These are phyloP conservation scores for Corydoras sp. DNA, from an alignment of 2,113 vertebrate genomes.

Conservation along the genomic window DNA sequence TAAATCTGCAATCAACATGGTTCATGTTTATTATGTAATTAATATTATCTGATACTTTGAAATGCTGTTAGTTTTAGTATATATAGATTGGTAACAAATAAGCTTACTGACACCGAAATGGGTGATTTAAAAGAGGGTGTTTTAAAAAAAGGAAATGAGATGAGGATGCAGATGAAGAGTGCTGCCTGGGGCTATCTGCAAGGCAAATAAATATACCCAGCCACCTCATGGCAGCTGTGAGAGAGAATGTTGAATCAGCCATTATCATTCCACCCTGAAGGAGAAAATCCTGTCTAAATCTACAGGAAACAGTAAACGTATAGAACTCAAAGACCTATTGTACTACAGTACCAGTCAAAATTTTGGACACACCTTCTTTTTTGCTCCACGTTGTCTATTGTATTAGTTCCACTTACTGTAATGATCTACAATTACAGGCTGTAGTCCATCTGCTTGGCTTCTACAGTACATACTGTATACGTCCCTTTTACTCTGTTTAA, in stretches of 20 bases:
- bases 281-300: not conserved
- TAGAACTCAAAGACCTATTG: not conserved
- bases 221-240: constrained; percentile 21
- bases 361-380: not conserved
- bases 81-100: no score
- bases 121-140: not conserved
- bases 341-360: not conserved
- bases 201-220: constrained; percentile 33
- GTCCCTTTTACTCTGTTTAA: no score
- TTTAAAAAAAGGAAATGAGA: constrained; percentile 16
- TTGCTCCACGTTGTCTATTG: no score
- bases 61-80: no score
- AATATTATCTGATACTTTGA: no score
- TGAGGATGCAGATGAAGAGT: not conserved
- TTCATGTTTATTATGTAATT: no score
- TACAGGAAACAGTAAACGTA: not conserved
- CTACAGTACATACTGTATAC: no score
- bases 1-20: no score
- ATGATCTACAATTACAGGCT: no score
- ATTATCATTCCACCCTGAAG: constrained; percentile 30
- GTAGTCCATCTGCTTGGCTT: no score
- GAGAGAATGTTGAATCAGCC: constrained; percentile 23
- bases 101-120: not conserved
- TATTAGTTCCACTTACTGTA: no score
- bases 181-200: constrained; percentile 17